These are phyloP conservation scores for Bilobella aurantiaca DNA, from an alignment of 1,140 invertebrate species.

Conservation along the genomic window DNA sequence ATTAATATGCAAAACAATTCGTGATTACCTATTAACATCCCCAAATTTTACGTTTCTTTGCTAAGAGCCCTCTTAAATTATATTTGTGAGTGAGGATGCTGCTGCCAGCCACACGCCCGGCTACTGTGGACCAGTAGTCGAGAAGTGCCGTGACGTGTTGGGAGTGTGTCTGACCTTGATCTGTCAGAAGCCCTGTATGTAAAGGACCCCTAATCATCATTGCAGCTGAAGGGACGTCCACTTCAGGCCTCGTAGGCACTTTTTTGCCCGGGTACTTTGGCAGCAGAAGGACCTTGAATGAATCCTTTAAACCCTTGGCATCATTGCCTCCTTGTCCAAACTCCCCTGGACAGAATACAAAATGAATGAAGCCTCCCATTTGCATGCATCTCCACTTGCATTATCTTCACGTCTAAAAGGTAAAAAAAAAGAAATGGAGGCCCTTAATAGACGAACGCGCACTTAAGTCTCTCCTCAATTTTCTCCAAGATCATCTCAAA, in stretches of 20 bases:
- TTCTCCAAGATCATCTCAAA: not conserved
- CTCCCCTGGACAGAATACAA: not conserved
- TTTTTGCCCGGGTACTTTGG: conserved; percentile 6
- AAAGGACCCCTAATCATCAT: not conserved
- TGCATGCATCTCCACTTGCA: not conserved
- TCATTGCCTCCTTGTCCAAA: not conserved
- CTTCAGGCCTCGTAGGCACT: not conserved
- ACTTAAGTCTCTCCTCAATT: not conserved
- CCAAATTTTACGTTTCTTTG: no score
- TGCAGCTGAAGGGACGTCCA: not conserved
- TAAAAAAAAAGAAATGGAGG: not conserved
- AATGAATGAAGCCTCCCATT: not conserved
- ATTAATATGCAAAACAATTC: no score
- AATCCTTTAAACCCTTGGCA: not conserved
- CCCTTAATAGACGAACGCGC: not conserved
- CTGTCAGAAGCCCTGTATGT: not conserved
- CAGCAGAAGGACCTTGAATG: conserved; percentile 1
- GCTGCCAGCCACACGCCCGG: not conserved
- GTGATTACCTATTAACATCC: no score
- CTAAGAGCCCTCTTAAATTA: no score
- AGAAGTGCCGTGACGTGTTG: no score
- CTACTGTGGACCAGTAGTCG: not conserved
- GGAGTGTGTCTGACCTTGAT: not conserved
- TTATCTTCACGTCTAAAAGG: not conserved
- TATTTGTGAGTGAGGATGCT: no score